Evolutionary conservation across 2,888 invertebrate species (phyloP).

Genomic region (Heliconius erato): DNA sequence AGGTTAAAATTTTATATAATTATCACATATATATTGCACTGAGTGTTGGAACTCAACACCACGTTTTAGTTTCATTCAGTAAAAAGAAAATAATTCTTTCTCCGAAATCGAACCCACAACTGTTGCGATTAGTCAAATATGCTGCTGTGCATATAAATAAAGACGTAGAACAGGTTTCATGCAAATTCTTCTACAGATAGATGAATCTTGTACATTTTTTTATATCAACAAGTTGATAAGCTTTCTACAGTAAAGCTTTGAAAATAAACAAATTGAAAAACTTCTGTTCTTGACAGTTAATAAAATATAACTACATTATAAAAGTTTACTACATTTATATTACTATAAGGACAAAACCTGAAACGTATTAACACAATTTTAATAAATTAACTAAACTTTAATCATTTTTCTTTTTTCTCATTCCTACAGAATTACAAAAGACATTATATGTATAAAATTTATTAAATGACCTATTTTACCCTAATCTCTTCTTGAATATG

Average conservation of each 20-base stretch:
- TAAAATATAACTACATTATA: background rate
- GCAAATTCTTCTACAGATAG: background rate
- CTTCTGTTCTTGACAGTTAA: background rate
- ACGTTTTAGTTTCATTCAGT: no score
- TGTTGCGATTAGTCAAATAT: no score
- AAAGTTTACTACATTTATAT: conserved; percentile 8
- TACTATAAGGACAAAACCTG: background rate
- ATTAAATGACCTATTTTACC: conserved; percentile 42
- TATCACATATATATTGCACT: no score
- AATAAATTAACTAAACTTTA: conserved; percentile 8
- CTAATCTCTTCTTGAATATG: conserved; percentile 47
- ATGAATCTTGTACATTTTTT: background rate
- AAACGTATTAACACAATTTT: background rate
- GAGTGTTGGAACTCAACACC: no score
- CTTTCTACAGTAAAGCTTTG: background rate
- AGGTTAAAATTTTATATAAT: background rate
- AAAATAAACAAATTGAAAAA: background rate
- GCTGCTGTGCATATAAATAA: no score
- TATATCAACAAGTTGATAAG: conserved; percentile 2
- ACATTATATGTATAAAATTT: conserved; percentile 37
- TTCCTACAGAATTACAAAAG: conserved; percentile 39
- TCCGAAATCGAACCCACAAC: no score
- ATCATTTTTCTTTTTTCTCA: background rate
- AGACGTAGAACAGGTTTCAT: no score
- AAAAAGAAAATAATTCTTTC: no score